Percentiles rank a stretch among this genome's conserved stretches.
These are phyloP conservation scores for Peromyscus attwateri DNA, from an alignment of 2,797 vertebrate genomes.

Conservation along the genomic window DNA sequence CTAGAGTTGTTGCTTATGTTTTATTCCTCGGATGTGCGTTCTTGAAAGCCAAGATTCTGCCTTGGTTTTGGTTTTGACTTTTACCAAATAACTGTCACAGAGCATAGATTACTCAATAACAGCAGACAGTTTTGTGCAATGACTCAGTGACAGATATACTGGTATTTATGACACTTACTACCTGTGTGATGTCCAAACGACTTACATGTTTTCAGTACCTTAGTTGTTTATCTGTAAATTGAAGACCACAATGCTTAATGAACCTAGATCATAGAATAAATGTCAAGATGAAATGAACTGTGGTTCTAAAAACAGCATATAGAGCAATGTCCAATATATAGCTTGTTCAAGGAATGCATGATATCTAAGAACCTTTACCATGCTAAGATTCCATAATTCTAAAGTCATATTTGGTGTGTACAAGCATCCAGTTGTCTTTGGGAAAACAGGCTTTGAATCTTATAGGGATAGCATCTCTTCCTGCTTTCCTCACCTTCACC, in stretches of 20 bases:
- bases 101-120: background rate
- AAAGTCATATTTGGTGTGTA: background rate
- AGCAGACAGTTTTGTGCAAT: background rate
- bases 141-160: background rate
- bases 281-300: slow-evolving; percentile 1
- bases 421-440: background rate
- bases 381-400: background rate
- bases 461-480: background rate
- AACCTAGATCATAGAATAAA: background rate
- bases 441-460: background rate
- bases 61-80: background rate
- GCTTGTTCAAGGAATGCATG: background rate
- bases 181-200: background rate
- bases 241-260: background rate
- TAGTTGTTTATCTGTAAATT: slow-evolving; percentile 7
- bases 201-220: background rate
- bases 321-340: background rate
- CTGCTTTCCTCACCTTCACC: slow-evolving; percentile 84
- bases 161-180: background rate
- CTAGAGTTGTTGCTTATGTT: background rate
- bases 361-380: background rate
- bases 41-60: background rate
- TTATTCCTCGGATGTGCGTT: background rate
- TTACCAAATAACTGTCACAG: background rate
- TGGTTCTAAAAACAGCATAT: background rate